Evolutionary conservation across 2,797 vertebrate species (phyloP), one percentile per base, ranked within the genome.

Genomic region (Alectoris magna): DNA sequence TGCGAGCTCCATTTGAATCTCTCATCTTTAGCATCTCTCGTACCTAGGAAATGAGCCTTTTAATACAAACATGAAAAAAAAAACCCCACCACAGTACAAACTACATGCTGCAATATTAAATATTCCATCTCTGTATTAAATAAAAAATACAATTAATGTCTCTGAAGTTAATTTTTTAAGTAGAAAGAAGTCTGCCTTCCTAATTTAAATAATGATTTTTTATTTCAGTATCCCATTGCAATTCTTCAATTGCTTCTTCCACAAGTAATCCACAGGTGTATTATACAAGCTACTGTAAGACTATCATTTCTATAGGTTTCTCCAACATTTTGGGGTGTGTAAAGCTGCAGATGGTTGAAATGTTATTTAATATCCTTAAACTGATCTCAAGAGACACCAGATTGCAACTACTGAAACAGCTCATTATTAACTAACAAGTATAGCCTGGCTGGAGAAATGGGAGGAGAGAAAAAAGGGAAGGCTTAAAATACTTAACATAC

Each of bases 11-110:
- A 60, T 99, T 99, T 75, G 99, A 99, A 97, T 99, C 99, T 90
- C 99, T 98, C 99, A 99, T 99, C 96, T 99, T 99, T 97, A 99
- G 97, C 99, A 99, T 99, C 97, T 99, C 99, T 94, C 99, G 98
- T 96, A 99, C 99, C 99, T 99, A 97, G 81, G 88, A 88, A 96
- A 95, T 0, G 5, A 91, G 46, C 64, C 69, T 91, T 90, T 94
- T 94, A 96, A 89, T 58, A 90, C 10, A 91, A 84, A 88, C 55
- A 79, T 84, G 83, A 82, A 86, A 77, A 73, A 86, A 77, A 73
- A 91, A 64, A 60, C 60, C 99, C 98, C 44, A 84, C 8, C 0
- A 17, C 49, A 87, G 53, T 68, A 94, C 38, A 94, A 39, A 69
- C 16, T 83, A 68, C 17, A 83, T 34, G 48, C 24, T 91, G 44